Evolutionary conservation across 2,888 invertebrate genomes (phyloP), one percentile per base, ranked within the genome.

Genomic region (Argyresthia albistria): DNA sequence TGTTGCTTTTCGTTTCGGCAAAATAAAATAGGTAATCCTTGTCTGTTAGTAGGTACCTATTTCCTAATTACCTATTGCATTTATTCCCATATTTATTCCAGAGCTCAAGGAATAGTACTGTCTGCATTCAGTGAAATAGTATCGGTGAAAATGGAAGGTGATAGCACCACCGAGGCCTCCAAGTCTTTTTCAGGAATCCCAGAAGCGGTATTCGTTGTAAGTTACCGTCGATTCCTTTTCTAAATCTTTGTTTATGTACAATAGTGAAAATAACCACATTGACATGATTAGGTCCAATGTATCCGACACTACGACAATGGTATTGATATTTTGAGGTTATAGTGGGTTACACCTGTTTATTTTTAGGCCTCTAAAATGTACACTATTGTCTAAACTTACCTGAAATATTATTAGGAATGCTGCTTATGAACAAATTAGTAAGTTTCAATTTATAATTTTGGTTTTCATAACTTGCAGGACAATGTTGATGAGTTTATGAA

Each of bases 401-500:
- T 25, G 25, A 25, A 25, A 25, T 25, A 6, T 25, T 25, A 25
- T 4, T 6, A 25, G 25, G 6, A 25, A 25, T 25, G 25, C 25
- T 25, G 25, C 25, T 6, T 25, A 25, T 4, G 25, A 4, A 25
- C 2, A 25, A 25, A 25, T 25, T 2, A 25, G 2, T 25, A 25
- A 25, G 25, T 4, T 25, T 25, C 6, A 25, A 25, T 25, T 25
- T 25, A 25, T 25, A 25, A 25, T 4, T 25, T 25, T 25, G 25
- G 25, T 46, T 35, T 35, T 16, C 46, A n/a, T 43, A 42, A 25
- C 35, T 14, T 9, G 16, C 62, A 95, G 95, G 98, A 98, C 71
- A 97, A 99, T 92, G 97, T 99, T 42, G 97, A 98, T 70, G 91
- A 93, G 54, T 99, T 93, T 77, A 97, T 99, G 97, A 90, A 90